Evolutionary conservation across 2,797 vertebrate species (phyloP), one percentile per base, ranked within the genome.

Genomic region (Odontamblyopus rebecca): DNA sequence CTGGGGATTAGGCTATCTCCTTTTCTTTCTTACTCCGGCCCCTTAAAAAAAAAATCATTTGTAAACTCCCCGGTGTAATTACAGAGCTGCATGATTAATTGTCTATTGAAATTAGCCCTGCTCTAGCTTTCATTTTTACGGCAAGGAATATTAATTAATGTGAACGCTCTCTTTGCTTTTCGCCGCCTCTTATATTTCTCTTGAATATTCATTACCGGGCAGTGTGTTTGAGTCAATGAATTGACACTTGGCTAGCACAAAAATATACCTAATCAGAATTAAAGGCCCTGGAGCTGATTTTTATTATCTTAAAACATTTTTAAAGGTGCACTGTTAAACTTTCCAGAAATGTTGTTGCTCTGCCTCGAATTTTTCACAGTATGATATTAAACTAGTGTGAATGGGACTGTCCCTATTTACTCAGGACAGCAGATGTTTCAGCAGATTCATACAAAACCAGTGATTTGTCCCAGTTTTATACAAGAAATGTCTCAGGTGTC

Each of bases 111-210:
- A 98, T 98, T 99, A 99, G 97, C 95, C 92, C 95, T 89, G 95
- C 95, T 95, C 96, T 96, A 94, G 94, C 95, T 99, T 98, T 98
- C 97, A 97, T 97, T 98, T 94, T 98, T 96, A 97, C 95, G 92
- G 95, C 96, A 95, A 95, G 92, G 95, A 97, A 98, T 99, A 98
- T 99, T 98, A 99, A 99, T 99, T 99, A 97, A 98, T 96, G 96
- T 97, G 98, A 98, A 97, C 95, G 94, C 95, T 80, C 85, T 79
- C 68, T 85, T 88, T 80, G 75, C 72, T 74, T 83, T 79, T 72
- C 79, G 71, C 93, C 91, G 90, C 83, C 85, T 80, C 93, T 95
- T 95, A 94, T 93, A 93, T 91, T 90, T 95, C 95, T 95, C 95
- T 96, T 98, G 96, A 98, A 98, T 98, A 97, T 98, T 98, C 96